Evolutionary conservation across 1,140 invertebrate genomes (phyloP).

Genomic region (Homalodisca vitripennis): DNA sequence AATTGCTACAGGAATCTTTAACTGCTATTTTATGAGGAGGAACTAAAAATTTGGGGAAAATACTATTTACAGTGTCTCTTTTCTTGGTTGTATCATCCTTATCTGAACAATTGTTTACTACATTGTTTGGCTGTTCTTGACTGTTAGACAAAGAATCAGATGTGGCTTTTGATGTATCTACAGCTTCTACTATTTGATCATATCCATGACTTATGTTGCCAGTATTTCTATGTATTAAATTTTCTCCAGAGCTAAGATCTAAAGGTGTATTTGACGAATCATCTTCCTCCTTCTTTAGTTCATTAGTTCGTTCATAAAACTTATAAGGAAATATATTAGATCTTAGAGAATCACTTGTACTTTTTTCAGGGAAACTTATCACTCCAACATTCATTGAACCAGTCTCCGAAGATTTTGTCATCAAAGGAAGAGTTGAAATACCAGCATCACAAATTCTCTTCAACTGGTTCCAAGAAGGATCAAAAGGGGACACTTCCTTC

Average conservation of each 20-base stretch:
- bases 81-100: neutral
- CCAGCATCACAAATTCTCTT: neutral
- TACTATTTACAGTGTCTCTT: neutral
- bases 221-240: neutral
- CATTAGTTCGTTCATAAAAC: neutral
- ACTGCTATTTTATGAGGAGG: no score
- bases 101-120: neutral
- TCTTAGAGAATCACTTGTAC: neutral
- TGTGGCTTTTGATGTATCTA: neutral
- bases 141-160: neutral
- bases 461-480: neutral
- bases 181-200: neutral
- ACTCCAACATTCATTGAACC: neutral
- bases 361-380: neutral
- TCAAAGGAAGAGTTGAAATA: neutral
- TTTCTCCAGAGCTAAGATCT: constrained; percentile 20
- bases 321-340: neutral
- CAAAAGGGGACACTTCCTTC: neutral
- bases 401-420: neutral
- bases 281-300: neutral
- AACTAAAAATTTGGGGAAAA: constrained; percentile 1
- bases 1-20: neutral
- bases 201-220: neutral
- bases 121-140: neutral
- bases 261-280: constrained; percentile 9